Base-by-base conservation (phyloP, 1,140 invertebrate species). In the Lasioglossum albipes region DNA sequence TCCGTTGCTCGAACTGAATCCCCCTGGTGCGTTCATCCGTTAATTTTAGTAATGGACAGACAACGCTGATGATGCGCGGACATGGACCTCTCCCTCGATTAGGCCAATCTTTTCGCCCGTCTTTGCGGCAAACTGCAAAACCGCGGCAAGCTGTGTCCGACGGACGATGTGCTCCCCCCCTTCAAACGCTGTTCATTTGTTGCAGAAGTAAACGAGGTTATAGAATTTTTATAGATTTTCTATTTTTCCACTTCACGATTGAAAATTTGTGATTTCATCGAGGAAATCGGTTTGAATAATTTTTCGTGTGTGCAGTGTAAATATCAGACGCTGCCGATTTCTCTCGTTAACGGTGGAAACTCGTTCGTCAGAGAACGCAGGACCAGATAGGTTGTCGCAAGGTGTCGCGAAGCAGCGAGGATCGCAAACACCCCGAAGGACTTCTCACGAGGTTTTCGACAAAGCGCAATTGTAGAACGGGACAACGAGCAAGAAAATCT, bases 21-120 rank as follows among this genome's bases (percentile, higher is more conserved):
- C 84, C 82, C 77, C 67, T 78, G 36, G 89, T 85, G 87, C 86
- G 87, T 90, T 85, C 72, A 76, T 82, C 84, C 62, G 77, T 86
- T 87, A 87, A 90, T 90, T 72, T 67, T 70, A 75, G 83, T 88
- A 88, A 90, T 90, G 85, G 85, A 85, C 68, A 79, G 82, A 73
- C 49, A 49, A 65, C 69, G 64, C 69, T 54, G 71, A 76, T 79
- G 31, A 66, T 31, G 68, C 27, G 0, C 27, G 76, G 76, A 65
- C 69, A 62, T 13, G 10, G 12, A 49, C 52, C 2, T 49, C 16
- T 42, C 4, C 13, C 4, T 49, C 36, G 22, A 42, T 20, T 45
- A 61, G 61, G 22, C 41, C 42, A 61, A 66, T 75, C 0, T 27
- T n/a, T 52, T 36, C 22, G 16, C 41, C 13, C 36, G 52, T 13